Evolutionary conservation across 2,888 invertebrate species (phyloP), one percentile per base, ranked within the genome.

Genomic region (Amiota minor): DNA sequence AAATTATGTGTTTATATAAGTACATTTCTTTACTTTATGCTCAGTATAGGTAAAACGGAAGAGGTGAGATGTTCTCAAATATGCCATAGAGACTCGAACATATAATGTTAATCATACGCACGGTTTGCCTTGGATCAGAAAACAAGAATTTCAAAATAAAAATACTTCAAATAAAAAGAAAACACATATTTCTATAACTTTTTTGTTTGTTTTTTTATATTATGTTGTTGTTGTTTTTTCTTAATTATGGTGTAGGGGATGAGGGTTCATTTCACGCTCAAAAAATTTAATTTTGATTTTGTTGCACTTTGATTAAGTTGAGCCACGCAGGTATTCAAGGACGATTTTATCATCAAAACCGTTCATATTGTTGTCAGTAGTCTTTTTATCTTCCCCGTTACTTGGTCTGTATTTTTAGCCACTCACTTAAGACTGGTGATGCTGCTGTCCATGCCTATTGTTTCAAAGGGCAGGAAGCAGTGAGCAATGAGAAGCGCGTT

Each of bases 301-400:
- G 35, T 3, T 23, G 62, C 23, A 62, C 62, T 62, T 62, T 23
- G 45, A 62, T 62, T 62, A 62, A 62, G n/a, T 62, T 62, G 23
- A 45, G 35, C 35, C 35, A 35, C 2, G 35, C 35, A 35, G 35
- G 6, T 8, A 35, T 6, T 35, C 6, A 0, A 2, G 35, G 6
- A 35, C 35, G 35, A 35, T 0, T 8, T 35, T 8, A 35, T 35
- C 35, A 35, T 35, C 35, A 6, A 0, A 35, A 8, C 35, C 35
- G 6, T 35, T 35, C 35, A 35, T 35, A 35, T 35, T 35, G 35
- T 35, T 35, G 35, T 6, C 35, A 35, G 35, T 35, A 35, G 35
- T 35, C 35, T 23, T 3, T 3, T 23, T 23, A 2, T 23, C 23
- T 23, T 23, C 23, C 23, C 3, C 3, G 23, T 23, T 23, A 3